A percentile compares a stretch with the other conserved stretches of the same genome.
Conservation (phyloP, 30 jellyfish, hydroid and myxozoan species). For the Turritopsis dohrnii region DNA sequence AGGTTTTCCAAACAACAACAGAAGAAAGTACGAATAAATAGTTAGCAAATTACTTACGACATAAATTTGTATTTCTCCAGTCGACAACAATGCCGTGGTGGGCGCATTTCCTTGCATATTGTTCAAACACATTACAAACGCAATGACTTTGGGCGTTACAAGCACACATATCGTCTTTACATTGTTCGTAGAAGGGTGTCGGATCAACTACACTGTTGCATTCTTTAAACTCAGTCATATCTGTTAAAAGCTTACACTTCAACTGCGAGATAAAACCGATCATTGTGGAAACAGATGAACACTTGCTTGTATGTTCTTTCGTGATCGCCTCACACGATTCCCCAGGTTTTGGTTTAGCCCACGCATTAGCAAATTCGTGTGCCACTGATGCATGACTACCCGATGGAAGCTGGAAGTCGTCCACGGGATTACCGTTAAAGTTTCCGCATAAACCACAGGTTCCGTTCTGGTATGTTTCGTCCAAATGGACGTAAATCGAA, state of each 20-base stretch:
- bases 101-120: constrained; percentile 23
- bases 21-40: background rate
- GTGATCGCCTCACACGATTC: constrained; percentile 10
- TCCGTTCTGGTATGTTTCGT: constrained; percentile 19
- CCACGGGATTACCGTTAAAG: constrained; percentile 17
- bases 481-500: constrained; percentile 9
- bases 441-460: constrained; percentile 42
- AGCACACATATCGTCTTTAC: constrained; percentile 17
- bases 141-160: background rate
- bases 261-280: background rate
- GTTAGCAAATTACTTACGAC: constrained; percentile 20
- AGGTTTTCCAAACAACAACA: background rate
- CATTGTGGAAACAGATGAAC: background rate
- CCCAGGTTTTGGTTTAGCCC: constrained; percentile 31
- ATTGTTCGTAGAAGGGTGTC: background rate
- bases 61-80: constrained; percentile 22
- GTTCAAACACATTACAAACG: constrained; percentile 31
- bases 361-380: constrained; percentile 25
- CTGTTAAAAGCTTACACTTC: background rate
- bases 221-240: background rate
- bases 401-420: constrained; percentile 15
- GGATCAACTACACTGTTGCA: constrained; percentile 10
- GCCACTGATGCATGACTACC: constrained; percentile 13
- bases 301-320: constrained; percentile 2
- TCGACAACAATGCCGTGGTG: constrained; percentile 24